Percentiles rank a stretch among this genome's conserved stretches.
phyloP scores from a whole-genome alignment of 2,113 vertebrate genomes.

The Cyprinodon variegatus region DNA sequence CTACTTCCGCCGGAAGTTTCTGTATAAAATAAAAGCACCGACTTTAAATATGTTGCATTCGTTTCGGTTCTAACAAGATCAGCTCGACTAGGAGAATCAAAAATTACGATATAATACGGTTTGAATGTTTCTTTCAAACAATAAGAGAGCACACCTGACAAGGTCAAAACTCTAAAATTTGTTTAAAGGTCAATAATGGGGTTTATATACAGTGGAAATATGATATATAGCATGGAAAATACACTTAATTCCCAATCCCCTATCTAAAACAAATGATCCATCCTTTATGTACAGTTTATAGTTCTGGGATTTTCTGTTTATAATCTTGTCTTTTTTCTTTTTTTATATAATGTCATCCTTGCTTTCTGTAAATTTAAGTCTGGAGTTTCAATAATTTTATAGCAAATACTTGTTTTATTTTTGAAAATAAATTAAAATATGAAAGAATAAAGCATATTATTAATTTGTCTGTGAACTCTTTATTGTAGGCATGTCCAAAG shows the following conservation, averaged over 20 bases:
- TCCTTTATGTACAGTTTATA: too few relatives aligned
- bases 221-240: neutral
- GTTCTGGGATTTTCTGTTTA: neutral
- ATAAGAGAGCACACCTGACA: neutral
- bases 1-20: constrained; percentile 61
- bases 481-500: too few relatives aligned
- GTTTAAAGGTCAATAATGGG: neutral
- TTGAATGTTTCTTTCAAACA: neutral
- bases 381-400: neutral
- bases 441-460: too few relatives aligned
- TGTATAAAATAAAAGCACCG: constrained; percentile 54
- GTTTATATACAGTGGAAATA: neutral
- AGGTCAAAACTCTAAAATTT: neutral
- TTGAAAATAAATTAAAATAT: too few relatives aligned
- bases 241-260: neutral
- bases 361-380: too few relatives aligned
- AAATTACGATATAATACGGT: neutral
- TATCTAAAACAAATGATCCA: neutral
- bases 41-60: neutral
- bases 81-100: neutral
- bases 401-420: neutral
- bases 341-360: neutral
- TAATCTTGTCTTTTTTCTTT: neutral
- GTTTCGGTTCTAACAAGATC: neutral
- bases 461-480: too few relatives aligned